Evolutionary conservation across 2,888 invertebrate genomes (phyloP).

Genomic region (Bruchidius siliquastri): DNA sequence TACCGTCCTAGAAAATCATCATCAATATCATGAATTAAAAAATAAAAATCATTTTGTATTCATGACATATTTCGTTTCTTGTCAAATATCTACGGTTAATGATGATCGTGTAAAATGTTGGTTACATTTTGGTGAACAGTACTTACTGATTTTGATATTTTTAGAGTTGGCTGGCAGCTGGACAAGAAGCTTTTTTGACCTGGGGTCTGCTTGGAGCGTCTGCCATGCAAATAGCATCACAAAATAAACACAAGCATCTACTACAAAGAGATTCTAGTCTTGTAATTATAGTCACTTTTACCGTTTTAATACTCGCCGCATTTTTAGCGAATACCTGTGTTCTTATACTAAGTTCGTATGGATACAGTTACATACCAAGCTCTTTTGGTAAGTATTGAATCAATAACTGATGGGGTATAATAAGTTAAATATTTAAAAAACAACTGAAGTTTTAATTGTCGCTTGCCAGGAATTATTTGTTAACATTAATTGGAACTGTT

Average conservation of each 20-base stretch:
- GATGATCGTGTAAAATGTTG: too few relatives aligned
- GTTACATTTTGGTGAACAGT: too few relatives aligned
- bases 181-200: slow-evolving; percentile 81
- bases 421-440: too few relatives aligned
- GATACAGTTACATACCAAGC: slow-evolving; percentile 72
- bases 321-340: slow-evolving; percentile 80
- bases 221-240: slow-evolving; percentile 74
- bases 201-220: slow-evolving; percentile 83
- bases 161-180: slow-evolving; percentile 84
- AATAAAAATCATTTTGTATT: too few relatives aligned
- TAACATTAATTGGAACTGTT: too few relatives aligned
- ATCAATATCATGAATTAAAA: too few relatives aligned
- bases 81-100: too few relatives aligned
- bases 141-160: slow-evolving; percentile 28
- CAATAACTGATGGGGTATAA: too few relatives aligned
- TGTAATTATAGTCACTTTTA: slow-evolving; percentile 66
- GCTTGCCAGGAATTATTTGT: too few relatives aligned
- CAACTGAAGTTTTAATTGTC: too few relatives aligned
- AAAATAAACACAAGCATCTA: slow-evolving; percentile 66
- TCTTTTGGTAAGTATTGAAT: slow-evolving; percentile 69
- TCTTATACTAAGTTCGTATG: slow-evolving; percentile 68
- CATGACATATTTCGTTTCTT: too few relatives aligned
- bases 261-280: slow-evolving; percentile 61
- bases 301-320: slow-evolving; percentile 69
- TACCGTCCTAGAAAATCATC: too few relatives aligned